These are phyloP conservation scores for Chelonia mydas DNA, from an alignment of 2,797 vertebrate genomes.

Conservation along the genomic window DNA sequence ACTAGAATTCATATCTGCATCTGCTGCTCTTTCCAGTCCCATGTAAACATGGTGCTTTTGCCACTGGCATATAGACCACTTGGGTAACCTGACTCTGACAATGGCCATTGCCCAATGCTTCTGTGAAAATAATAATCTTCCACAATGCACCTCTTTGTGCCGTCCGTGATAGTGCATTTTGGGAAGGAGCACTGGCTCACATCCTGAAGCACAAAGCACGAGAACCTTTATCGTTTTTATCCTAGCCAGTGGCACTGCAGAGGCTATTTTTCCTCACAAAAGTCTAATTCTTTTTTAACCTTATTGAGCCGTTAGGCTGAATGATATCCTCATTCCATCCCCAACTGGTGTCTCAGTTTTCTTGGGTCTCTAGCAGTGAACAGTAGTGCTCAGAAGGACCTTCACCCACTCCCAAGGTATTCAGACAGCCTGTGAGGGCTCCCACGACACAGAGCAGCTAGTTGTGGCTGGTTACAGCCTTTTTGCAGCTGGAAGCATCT, in stretches of 20 bases:
- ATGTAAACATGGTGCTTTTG: background rate
- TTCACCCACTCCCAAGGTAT: no score
- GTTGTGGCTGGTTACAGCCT: background rate
- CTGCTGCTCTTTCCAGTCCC: background rate
- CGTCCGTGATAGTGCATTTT: background rate
- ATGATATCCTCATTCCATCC: no score
- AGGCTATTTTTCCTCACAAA: background rate
- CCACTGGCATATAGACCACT: background rate
- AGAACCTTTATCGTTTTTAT: background rate
- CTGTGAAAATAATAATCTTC: background rate
- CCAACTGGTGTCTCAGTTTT: no score
- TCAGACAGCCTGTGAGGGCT: no score
- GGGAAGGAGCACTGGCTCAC: background rate
- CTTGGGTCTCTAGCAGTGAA: no score
- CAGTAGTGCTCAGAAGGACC: no score
- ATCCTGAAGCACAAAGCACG: no score
- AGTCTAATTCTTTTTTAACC: background rate
- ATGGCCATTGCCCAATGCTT: background rate
- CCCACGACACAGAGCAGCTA: no score
- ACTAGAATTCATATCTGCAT: background rate
- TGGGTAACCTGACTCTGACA: background rate
- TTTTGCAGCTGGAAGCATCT: background rate
- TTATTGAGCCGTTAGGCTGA: no score
- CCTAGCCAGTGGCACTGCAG: background rate
- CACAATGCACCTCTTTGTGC: background rate